These are phyloP conservation scores for Pseudochirops cupreus DNA, from an alignment of 2,797 vertebrate species.

Conservation along the genomic window DNA sequence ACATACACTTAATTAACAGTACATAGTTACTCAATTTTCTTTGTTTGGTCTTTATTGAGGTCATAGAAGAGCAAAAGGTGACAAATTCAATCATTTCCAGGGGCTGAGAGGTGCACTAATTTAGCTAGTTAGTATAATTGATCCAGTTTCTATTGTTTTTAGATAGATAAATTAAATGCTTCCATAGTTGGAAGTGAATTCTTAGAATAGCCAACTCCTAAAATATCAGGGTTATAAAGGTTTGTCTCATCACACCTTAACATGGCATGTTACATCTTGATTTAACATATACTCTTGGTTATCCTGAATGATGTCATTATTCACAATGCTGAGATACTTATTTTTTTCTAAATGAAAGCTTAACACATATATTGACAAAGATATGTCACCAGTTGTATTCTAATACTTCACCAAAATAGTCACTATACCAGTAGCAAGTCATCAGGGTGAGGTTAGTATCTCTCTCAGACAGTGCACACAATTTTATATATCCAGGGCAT, in stretches of 20 bases:
- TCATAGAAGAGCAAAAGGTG: background rate
- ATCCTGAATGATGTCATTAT: constrained; percentile 25
- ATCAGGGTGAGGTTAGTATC: constrained; percentile 47
- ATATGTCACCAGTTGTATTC: background rate
- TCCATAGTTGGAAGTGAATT: constrained; percentile 13
- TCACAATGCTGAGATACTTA: background rate
- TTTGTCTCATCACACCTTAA: constrained; percentile 21
- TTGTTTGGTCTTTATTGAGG: background rate
- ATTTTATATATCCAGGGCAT: constrained; percentile 52
- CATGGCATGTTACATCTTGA: background rate
- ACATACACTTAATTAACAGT: background rate
- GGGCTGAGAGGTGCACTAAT: background rate
- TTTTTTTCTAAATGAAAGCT: constrained; percentile 29
- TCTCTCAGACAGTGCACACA: constrained; percentile 36
- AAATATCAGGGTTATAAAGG: background rate
- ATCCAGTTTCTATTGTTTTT: background rate
- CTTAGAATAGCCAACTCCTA: constrained; percentile 2
- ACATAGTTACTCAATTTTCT: background rate
- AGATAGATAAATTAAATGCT: background rate
- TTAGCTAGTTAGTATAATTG: constrained; percentile 12
- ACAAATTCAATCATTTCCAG: background rate
- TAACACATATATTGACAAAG: constrained; percentile 26
- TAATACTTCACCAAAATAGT: constrained; percentile 40
- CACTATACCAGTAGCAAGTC: constrained; percentile 32
- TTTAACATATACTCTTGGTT: constrained; percentile 22